Evolutionary conservation across 2,797 vertebrate genomes (phyloP).

Genomic region (Propithecus perrieri): DNA sequence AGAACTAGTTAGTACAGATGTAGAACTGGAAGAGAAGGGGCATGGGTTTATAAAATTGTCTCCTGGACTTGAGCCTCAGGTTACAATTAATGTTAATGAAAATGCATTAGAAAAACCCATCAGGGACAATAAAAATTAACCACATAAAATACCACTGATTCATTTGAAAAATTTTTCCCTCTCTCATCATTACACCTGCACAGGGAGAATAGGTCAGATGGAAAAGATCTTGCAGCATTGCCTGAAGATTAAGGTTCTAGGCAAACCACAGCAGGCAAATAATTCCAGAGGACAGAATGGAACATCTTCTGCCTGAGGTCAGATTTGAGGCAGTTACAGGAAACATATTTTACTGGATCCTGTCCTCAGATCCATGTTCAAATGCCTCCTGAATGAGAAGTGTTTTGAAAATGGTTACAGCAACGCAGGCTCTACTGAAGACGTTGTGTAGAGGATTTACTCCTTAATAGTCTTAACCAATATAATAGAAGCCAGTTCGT

Average conservation of each 20-base stretch:
- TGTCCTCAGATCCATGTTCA: neutral
- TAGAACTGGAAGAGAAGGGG: neutral
- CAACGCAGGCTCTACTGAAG: neutral
- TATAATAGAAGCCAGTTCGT: neutral
- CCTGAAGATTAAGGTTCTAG: slow-evolving; percentile 1
- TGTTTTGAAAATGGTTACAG: neutral
- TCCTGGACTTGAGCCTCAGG: slow-evolving; percentile 42
- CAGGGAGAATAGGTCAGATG: neutral
- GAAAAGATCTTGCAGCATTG: neutral
- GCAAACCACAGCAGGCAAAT: neutral
- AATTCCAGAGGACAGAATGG: neutral
- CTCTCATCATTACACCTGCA: neutral
- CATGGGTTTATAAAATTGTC: slow-evolving; percentile 11
- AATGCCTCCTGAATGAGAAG: neutral
- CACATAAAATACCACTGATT: neutral
- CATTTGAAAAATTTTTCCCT: slow-evolving; percentile 25
- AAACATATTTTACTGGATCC: neutral
- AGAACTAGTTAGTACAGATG: slow-evolving; percentile 33
- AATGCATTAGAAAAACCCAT: slow-evolving; percentile 38
- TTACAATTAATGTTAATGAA: slow-evolving; percentile 52
- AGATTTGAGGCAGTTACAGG: neutral
- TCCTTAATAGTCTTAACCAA: neutral
- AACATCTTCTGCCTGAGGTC: neutral
- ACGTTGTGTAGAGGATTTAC: neutral
- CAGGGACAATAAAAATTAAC: slow-evolving; percentile 45